Evolutionary conservation across 2,113 vertebrate species (phyloP), one percentile per base, ranked within the genome.

Genomic region (Pholis gunnellus): DNA sequence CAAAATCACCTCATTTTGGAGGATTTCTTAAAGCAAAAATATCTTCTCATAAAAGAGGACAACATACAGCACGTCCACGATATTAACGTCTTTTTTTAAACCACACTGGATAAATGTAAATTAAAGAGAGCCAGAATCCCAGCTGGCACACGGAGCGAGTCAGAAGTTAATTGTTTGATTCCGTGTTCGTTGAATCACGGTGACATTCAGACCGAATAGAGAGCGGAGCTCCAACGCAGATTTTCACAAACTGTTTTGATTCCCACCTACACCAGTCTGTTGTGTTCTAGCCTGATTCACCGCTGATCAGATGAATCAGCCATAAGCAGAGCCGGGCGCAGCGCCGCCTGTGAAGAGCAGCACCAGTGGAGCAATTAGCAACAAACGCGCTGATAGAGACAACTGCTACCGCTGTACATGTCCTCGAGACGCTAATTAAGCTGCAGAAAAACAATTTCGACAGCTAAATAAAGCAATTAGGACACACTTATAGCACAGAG

Each of bases 401-500:
- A 27, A 50, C 34, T 66, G 56, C 52, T 50, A 52, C 60, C 36
- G 11, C 74, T 52, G 61, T 31, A 40, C 57, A 9, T 18, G 46
- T 84, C 76, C 69, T 78, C 8, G 0, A 31, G 66, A 89, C 40
- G 63, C 89, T 81, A 85, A 90, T 91, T 89, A 92, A 84, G 72
- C 70, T 4, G 50, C 56, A 15, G 29, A 73, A 76, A 87, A 92
- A 88, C 79, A 76, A 79, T 52, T 85, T 9, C 83, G 75, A 75
- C 86, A 38, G 82, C 88, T 89, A 86, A 84, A 89, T 85, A 67
- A 87, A 84, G 87, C 75, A 91, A 90, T 86, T 89, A 86, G 87
- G 83, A 76, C 80, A 72, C 52, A 50, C 20, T 69, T 42, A 46
- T 13, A 34, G 54, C 44, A 70, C 72, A 81, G 38, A 65, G 44